These are phyloP conservation scores for Rhopalosiphum maidis DNA, from an alignment of 1,140 invertebrate species.

Conservation along the genomic window DNA sequence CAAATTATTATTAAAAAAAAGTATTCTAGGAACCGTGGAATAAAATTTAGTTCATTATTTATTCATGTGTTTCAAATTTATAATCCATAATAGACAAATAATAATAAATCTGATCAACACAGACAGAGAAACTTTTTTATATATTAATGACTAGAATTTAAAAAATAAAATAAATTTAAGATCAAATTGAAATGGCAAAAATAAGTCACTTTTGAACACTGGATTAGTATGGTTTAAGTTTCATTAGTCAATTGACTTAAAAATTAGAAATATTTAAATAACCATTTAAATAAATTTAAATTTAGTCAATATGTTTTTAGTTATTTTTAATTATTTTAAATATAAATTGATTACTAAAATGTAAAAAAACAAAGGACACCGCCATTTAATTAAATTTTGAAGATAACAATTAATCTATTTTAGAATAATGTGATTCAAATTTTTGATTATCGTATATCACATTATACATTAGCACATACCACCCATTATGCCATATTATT, in stretches of 20 bases:
- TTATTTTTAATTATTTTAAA: neutral
- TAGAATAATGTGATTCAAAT: neutral
- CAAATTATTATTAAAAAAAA: neutral
- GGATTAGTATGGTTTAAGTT: neutral
- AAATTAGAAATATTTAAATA: neutral
- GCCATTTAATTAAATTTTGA: neutral
- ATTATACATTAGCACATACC: neutral
- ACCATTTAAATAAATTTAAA: neutral
- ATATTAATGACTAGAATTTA: slow-evolving; percentile 35
- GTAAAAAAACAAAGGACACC: neutral
- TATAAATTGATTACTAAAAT: neutral
- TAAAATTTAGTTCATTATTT: neutral
- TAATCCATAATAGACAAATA: neutral
- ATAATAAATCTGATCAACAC: neutral
- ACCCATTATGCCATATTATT: neutral
- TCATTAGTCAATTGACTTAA: neutral
- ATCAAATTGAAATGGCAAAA: slow-evolving; percentile 40
- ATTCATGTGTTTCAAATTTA: neutral
- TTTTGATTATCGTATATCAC: neutral
- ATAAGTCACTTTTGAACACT: slow-evolving; percentile 34
- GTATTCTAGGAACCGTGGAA: slow-evolving; percentile 21
- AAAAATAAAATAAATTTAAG: slow-evolving; percentile 10
- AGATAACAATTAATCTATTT: neutral
- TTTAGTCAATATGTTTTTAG: neutral
- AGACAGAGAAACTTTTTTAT: neutral